Conservation (phyloP, 2,888 invertebrate genomes). For the Hetaerina titia region DNA sequence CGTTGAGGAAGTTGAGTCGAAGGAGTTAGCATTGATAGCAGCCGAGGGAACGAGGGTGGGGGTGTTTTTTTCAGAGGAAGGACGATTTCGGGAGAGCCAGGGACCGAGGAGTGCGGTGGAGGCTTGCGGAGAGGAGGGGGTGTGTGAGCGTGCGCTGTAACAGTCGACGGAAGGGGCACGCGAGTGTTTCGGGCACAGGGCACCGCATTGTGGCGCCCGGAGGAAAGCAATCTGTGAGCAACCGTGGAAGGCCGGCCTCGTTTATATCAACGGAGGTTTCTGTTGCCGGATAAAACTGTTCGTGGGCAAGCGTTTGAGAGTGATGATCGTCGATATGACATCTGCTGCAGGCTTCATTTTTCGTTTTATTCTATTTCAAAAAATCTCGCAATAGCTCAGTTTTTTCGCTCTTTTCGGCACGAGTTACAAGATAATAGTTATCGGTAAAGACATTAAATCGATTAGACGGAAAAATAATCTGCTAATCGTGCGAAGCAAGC, state of each 20-base stretch:
- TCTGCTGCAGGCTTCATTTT: neutral
- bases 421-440: no score
- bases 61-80: neutral
- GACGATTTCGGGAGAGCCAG: neutral
- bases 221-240: conserved; percentile 26
- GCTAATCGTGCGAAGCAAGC: no score
- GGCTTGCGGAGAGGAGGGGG: neutral
- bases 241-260: neutral
- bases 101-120: no score
- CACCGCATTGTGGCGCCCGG: conserved; percentile 30
- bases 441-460: no score
- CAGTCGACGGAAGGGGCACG: neutral
- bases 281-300: conserved; percentile 51
- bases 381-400: neutral
- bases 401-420: neutral
- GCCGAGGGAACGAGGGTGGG: neutral
- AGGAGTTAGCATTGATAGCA: neutral
- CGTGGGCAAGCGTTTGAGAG: neutral
- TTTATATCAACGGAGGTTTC: conserved; percentile 40
- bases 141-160: neutral
- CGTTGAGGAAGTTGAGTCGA: neutral
- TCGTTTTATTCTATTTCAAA: neutral
- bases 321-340: neutral
- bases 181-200: conserved; percentile 52
- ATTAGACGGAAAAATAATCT: no score